Conservation (phyloP, 2,797 vertebrate genomes). For the Sparidentex hasta region DNA sequence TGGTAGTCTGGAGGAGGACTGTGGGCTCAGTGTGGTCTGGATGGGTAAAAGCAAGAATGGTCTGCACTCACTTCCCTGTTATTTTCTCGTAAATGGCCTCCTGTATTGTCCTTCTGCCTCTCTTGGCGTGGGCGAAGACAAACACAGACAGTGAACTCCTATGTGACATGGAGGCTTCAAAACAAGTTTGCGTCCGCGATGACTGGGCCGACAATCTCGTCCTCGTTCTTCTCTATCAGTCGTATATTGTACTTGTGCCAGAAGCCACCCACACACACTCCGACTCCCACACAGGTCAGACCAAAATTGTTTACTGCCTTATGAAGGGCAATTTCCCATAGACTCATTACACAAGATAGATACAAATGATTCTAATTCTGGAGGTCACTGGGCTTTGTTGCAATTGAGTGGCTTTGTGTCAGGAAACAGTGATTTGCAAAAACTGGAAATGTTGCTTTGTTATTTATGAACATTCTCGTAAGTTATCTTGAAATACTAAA, state of each 20-base stretch:
- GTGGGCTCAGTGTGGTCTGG: slow-evolving; percentile 34
- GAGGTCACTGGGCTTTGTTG: background rate
- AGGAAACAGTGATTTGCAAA: background rate
- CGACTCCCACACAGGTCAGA: slow-evolving; percentile 71
- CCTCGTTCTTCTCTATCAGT: slow-evolving; percentile 56
- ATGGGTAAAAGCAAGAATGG: slow-evolving; percentile 50
- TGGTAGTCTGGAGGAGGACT: slow-evolving; percentile 25
- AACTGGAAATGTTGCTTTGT: background rate
- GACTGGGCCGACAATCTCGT: slow-evolving; percentile 35
- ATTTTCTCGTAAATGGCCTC: slow-evolving; percentile 51
- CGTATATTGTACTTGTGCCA: slow-evolving; percentile 43
- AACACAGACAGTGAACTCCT: slow-evolving; percentile 62
- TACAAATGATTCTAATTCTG: slow-evolving; percentile 11
- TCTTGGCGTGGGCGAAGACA: slow-evolving; percentile 57
- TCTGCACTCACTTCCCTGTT: slow-evolving; percentile 40
- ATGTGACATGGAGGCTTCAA: slow-evolving; percentile 55
- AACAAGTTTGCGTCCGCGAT: slow-evolving; percentile 49
- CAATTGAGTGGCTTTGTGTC: background rate
- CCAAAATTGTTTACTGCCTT: slow-evolving; percentile 55
- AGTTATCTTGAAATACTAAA: background rate
- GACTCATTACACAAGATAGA: slow-evolving; percentile 24
- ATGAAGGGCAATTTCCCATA: slow-evolving; percentile 58
- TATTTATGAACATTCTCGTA: background rate
- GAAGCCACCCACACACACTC: slow-evolving; percentile 64
- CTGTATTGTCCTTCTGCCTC: slow-evolving; percentile 51